Evolutionary conservation across 2,888 invertebrate species (phyloP).

Genomic region (Drosophila histrio): DNA sequence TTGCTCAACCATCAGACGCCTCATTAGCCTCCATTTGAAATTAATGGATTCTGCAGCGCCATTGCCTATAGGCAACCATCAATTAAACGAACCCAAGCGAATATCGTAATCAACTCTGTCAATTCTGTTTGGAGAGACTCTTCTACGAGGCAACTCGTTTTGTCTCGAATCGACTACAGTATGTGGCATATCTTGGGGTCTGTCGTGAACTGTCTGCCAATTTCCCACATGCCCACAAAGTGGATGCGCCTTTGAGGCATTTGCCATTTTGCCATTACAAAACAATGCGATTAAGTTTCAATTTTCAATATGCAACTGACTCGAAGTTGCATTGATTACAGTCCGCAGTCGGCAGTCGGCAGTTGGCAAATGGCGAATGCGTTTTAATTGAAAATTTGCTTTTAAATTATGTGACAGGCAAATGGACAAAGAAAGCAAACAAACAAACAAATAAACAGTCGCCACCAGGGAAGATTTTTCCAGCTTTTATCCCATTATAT

Average conservation of each 20-base stretch:
- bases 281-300: constrained; percentile 71
- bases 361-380: constrained; percentile 31
- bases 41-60: constrained; percentile 46
- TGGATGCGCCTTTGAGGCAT: constrained; percentile 43
- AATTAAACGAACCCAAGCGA: constrained; percentile 58
- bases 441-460: constrained; percentile 54
- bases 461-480: constrained; percentile 4
- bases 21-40: constrained; percentile 54
- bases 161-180: constrained; percentile 8
- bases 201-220: constrained; percentile 28
- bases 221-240: constrained; percentile 23
- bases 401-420: constrained; percentile 55
- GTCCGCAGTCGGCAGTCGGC: too few relatives aligned
- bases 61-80: constrained; percentile 50
- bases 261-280: constrained; percentile 31
- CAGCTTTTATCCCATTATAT: neutral
- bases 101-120: constrained; percentile 36
- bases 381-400: constrained; percentile 67
- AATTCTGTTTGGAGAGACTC: constrained; percentile 22
- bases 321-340: constrained; percentile 14
- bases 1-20: constrained; percentile 42
- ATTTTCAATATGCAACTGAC: constrained; percentile 48
- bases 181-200: constrained; percentile 34
- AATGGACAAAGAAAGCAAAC: constrained; percentile 57
- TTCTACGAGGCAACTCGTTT: neutral